Evolutionary conservation across 2,888 invertebrate genomes (phyloP), one percentile per base, ranked within the genome.

Genomic region (Noctua comes): DNA sequence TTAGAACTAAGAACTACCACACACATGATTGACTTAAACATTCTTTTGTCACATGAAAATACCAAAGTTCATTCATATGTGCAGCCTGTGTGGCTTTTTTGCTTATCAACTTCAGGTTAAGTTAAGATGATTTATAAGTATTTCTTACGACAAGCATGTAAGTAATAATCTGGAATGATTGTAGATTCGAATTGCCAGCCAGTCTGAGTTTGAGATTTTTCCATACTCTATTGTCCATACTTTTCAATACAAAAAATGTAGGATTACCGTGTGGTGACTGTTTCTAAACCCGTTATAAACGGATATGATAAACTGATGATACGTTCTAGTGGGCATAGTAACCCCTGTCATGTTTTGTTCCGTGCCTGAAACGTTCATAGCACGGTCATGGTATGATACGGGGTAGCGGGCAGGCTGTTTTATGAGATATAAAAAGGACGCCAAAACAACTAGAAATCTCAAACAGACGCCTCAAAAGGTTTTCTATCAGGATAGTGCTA

Each of bases 1-100:
- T 93, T n/a, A 89, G 78, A 65, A 76, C 84, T 43, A 84, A 81
- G 70, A 88, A 90, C 65, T 78, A 70, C n/a, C 93, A 93, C 76
- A 92, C 91, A 36, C 92, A 92, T 83, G 36, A 54, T 73, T 79
- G 65, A 84, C 73, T 57, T 2, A 2, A 27, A 27, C 8, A 16
- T 51, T 54, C 0, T 68, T 48, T 59, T 1, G 24, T 40, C 1
- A 21, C 6, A n/a, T 79, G 16, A 69, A n/a, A 5, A 48, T 51
- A n/a, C 1, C 57, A n/a, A n/a, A 57, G n/a, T 40, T 43, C 21
- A 40, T 40, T 48, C 8, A 31, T 48, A 4, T 69, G 24, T 16
- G 59, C 59, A 62, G 2, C 27, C 8, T 31, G 18, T 62, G 16
- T 18, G 27, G 18, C 59, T 59, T 24, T 11, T 57, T 43, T 43